Evolutionary conservation across 2,888 invertebrate genomes (phyloP), one percentile per base, ranked within the genome.

Genomic region (Ectemnius cavifrons): DNA sequence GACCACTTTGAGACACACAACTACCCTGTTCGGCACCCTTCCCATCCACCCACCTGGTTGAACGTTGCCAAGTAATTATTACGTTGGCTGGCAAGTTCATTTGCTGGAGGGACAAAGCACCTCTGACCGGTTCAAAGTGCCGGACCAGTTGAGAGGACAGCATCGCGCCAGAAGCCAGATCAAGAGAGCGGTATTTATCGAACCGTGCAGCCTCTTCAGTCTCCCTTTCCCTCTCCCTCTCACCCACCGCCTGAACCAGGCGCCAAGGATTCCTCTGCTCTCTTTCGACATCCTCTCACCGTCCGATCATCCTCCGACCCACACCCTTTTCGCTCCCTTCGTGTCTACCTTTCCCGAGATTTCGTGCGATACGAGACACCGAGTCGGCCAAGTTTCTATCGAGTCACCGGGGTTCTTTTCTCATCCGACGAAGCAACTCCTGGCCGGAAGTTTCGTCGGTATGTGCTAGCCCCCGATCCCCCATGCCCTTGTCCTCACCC

Each of bases 51-150:
- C 23, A 3, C 23, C 3, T 2, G 23, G 23, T 23, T 23, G 2
- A 23, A 3, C 23, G 2, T 23, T 23, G 66, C 67, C 49, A 63
- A 70, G 71, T 83, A 83, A 84, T 84, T 82, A 82, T 82, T 84
- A 78, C 68, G 27, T 37, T 63, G 76, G 71, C 58, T 62, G 72
- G 67, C 71, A 59, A 77, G 77, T 78, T 79, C 81, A 78, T 78
- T 80, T 69, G 67, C 64, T 46, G 45, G 59, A 49, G 61, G 58
- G 71, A 75, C 75, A 77, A 80, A 81, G 77, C 62, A 56, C 58
- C 58, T 60, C 63, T 59, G 58, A 60, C 49, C 37, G 37, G 75
- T 61, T 77, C 75, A 73, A 76, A 80, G 75, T 67, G 71, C 8
- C 37, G 37, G 37, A 37, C 8, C 8, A 37, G 37, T 37, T 8